These are phyloP conservation scores for Microvelia longipes DNA, from an alignment of 1,140 invertebrate genomes.

Conservation along the genomic window DNA sequence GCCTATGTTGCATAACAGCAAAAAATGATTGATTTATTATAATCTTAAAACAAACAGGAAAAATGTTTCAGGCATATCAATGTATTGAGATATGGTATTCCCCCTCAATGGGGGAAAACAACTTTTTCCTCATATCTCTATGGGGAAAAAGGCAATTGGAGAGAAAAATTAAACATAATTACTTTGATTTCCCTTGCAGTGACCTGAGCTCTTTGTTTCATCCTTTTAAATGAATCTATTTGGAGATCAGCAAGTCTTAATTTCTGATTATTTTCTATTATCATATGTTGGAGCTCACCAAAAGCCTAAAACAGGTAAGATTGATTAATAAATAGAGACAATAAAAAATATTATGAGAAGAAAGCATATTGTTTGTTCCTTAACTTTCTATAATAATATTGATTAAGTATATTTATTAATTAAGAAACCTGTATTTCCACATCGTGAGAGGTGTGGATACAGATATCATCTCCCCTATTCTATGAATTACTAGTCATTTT, in stretches of 20 bases:
- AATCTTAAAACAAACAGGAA: no score
- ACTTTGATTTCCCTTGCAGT: constrained; percentile 47
- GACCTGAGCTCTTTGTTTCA: constrained; percentile 51
- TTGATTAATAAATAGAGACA: background rate
- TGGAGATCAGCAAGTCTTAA: constrained; percentile 62
- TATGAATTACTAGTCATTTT: background rate
- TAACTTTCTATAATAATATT: background rate
- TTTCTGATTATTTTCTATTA: constrained; percentile 63
- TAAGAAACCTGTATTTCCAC: background rate
- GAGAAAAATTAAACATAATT: no score
- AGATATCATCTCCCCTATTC: background rate
- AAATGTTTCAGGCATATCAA: no score
- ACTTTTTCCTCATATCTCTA: no score
- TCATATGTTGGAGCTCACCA: constrained; percentile 64
- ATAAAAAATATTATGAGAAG: background rate
- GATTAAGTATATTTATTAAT: background rate
- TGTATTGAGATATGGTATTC: no score
- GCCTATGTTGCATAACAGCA: no score
- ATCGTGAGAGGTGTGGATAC: background rate
- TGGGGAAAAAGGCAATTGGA: no score
- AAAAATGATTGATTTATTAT: no score
- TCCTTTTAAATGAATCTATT: constrained; percentile 50
- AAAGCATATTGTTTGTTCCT: background rate
- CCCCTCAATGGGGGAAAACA: no score
- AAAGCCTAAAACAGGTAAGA: constrained; percentile 50